Evolutionary conservation across 2,888 invertebrate species (phyloP), one percentile per base, ranked within the genome.

Genomic region (Tachystola acroxantha): DNA sequence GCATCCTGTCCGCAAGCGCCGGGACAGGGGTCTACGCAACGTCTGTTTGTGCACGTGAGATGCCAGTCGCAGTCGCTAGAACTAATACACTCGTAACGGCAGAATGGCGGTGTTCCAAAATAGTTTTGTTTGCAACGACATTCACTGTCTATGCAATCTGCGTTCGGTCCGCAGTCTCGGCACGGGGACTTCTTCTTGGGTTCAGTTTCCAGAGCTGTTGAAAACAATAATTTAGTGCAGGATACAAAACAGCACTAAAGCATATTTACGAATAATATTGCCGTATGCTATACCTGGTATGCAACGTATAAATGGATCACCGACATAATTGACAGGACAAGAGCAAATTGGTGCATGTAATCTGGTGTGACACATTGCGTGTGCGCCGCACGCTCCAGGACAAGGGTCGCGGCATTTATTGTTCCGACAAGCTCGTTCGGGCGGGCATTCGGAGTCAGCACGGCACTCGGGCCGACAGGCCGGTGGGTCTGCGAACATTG

Each of bases 261-360:
- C n/a, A n/a, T n/a, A n/a, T 24, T 6, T 24, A 9, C 2, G 2
- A 24, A 24, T 24, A 24, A 24, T 7, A 11, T 27, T 22, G 7
- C 27, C 7, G 24, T 36, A 26, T 31, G 10, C 4, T 26, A 1
- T 33, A 93, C 92, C 91, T 76, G 70, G 72, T 49, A 82, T 78
- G 65, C 92, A 92, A 48, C 88, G 89, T 46, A 82, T 82, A 75
- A 94, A 94, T 31, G 96, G 94, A 88, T 94, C 92, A 14, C 94
- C 94, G 28, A 89, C 89, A 63, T 90, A 92, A 45, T 90, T 89
- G 30, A 76, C 55, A 19, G 90, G 89, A 54, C 94, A 95, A 14
- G 89, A 88, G 68, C 96, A 96, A 46, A 91, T 90, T n/a, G 95
- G 93, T 30, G 91, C 88, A 59, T 95, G 95, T 47, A 91, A 89